A percentile compares a stretch with the other conserved stretches of the same genome.
These are phyloP conservation scores for Musca domestica DNA, from an alignment of 1,140 invertebrate genomes.

Conservation along the genomic window DNA sequence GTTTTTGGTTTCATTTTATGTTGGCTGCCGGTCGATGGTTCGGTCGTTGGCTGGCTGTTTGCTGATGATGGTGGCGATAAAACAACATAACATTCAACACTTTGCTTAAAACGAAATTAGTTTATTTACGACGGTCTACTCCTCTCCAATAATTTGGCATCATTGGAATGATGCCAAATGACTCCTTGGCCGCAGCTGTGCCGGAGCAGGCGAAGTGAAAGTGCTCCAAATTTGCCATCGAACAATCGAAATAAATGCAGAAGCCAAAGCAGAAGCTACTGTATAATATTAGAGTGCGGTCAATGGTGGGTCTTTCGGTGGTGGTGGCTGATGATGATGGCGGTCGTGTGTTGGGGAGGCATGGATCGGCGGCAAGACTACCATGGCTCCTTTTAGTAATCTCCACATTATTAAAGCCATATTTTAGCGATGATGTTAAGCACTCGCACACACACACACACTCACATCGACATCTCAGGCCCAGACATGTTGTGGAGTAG, in stretches of 20 bases:
- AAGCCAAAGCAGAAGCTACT: not conserved
- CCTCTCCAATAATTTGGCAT: conserved; percentile 17
- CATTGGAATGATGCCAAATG: not conserved
- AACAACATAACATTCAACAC: conserved; percentile 17
- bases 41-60: not conserved
- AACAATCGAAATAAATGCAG: not conserved
- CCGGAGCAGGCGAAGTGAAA: conserved; percentile 3
- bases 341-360: not conserved
- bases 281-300: not conserved
- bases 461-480: too few relatives aligned
- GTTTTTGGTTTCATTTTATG: too few relatives aligned
- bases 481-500: too few relatives aligned
- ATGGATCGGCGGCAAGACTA: not conserved
- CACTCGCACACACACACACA: too few relatives aligned
- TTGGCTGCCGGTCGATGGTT: too few relatives aligned
- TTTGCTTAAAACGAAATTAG: not conserved
- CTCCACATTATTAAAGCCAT: not conserved
- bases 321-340: not conserved
- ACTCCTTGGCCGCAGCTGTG: not conserved
- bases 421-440: too few relatives aligned
- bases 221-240: conserved; percentile 6
- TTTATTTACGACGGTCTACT: conserved; percentile 10
- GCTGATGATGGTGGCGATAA: conserved; percentile 5
- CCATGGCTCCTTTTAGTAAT: not conserved
- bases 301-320: not conserved